Conservation (phyloP, 2,888 invertebrate species). For the Sialis fuliginosa region DNA sequence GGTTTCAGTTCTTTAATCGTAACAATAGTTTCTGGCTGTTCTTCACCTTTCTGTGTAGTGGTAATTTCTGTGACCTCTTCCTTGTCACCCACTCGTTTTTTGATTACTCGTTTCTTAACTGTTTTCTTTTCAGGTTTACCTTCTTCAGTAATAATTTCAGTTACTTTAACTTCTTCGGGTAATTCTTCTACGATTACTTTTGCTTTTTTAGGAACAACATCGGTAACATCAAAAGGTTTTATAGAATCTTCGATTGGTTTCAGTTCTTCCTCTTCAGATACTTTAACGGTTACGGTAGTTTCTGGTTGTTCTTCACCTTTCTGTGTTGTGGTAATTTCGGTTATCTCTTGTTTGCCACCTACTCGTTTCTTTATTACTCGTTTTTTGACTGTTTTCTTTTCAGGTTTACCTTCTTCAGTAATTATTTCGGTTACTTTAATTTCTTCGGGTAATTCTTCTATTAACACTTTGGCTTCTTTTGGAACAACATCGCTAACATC, state of each 20-base stretch:
- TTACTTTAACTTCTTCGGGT: constrained; percentile 14
- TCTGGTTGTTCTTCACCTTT: constrained; percentile 25
- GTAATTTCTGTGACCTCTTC: constrained; percentile 20
- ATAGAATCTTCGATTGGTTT: constrained; percentile 14
- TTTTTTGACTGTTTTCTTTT: constrained; percentile 16
- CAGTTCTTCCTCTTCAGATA: constrained; percentile 2
- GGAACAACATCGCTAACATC: too few relatives aligned
- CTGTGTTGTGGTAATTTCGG: constrained; percentile 22
- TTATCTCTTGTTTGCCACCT: constrained; percentile 22
- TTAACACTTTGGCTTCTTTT: neutral
- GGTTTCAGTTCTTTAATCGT: constrained; percentile 10
- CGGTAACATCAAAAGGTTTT: constrained; percentile 8
- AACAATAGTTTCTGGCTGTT: constrained; percentile 17
- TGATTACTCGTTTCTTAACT: constrained; percentile 15
- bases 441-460: constrained; percentile 15
- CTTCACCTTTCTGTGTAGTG: constrained; percentile 13
- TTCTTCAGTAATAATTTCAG: constrained; percentile 13
- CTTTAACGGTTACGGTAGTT: constrained; percentile 23
- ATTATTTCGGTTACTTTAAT: constrained; percentile 18
- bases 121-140: constrained; percentile 14
- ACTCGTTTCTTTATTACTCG: constrained; percentile 17
- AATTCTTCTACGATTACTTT: constrained; percentile 12
- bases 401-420: constrained; percentile 15
- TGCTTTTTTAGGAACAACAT: constrained; percentile 12
- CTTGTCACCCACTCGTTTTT: constrained; percentile 14